Evolutionary conservation across 2,797 vertebrate species (phyloP), one percentile per base, ranked within the genome.

Genomic region (Melanotaenia nigrans): DNA sequence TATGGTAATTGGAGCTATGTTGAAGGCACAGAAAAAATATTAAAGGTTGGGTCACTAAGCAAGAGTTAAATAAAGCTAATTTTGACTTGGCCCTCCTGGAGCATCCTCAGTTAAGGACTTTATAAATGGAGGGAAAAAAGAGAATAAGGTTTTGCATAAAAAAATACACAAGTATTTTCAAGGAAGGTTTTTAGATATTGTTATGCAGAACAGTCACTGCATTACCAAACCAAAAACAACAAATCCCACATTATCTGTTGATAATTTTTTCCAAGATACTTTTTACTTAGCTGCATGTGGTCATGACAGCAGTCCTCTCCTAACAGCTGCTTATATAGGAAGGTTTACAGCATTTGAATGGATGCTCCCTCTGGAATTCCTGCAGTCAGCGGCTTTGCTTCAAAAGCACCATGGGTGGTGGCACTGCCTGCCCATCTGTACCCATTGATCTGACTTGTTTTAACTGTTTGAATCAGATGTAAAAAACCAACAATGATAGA

Each of bases 351-450:
- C 73, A 65, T 90, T 85, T 87, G 75, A 90, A 87, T 77, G 65
- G 77, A 77, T 61, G 4, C 79, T 82, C 82, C 67, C 81, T 84
- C 18, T 86, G 86, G 87, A 92, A 90, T 92, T 78, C 73, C 75
- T 83, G 71, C 67, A 69, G 87, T 92, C 89, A 91, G 89, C 90
- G 86, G 65, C 65, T 89, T 88, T 82, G 59, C 71, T 65, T 88
- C 68, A 74, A 86, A 88, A 87, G 73, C 87, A 65, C 49, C 79
- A 70, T 56, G 65, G 82, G 74, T 68, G 85, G 72, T 63, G 78
- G 66, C 60, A 73, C 76, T 64, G 62, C 33, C 71, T 65, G 51
- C 60, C 78, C 63, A 72, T 87, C 75, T 78, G 81, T 49, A 82
- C 82, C 67, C 30, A 5, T 38, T 66, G 68, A 68, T 54, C 61